Conservation (phyloP, 2,113 vertebrate genomes). For the Dromaius novaehollandiae region DNA sequence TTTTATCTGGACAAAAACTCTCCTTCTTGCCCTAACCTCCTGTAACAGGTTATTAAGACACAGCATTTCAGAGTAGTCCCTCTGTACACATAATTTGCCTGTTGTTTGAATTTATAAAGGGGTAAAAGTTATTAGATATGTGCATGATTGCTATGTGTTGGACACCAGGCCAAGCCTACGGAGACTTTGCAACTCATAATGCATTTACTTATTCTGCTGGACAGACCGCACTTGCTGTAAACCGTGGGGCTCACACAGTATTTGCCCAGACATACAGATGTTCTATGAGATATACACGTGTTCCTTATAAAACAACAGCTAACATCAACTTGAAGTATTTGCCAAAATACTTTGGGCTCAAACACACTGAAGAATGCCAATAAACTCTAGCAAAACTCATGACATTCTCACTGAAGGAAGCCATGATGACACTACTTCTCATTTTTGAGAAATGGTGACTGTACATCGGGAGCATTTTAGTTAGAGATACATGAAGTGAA, state of each 20-base stretch:
- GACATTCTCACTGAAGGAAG: not conserved
- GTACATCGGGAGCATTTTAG: accelerated
- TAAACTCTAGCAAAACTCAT: not conserved
- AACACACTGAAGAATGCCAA: not conserved
- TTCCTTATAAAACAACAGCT: not conserved
- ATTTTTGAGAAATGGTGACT: not conserved
- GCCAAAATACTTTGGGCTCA: not conserved
- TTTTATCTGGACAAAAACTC: not conserved
- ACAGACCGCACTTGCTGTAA: not conserved
- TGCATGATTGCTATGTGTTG: not conserved
- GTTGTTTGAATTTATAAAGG: not conserved
- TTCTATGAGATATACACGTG: not conserved
- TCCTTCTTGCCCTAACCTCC: not conserved
- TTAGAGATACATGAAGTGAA: not conserved
- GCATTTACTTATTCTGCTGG: not conserved
- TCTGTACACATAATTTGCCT: not conserved
- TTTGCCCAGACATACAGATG: not conserved
- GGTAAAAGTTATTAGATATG: not conserved
- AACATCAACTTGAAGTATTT: not conserved
- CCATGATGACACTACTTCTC: not conserved
- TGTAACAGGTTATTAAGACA: not conserved
- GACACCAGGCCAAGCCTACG: not conserved
- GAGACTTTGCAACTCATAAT: not conserved
- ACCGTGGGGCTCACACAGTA: not conserved
- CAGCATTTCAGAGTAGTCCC: not conserved